Evolutionary conservation across 2,113 vertebrate species (phyloP).

Genomic region (Gobio gobio): DNA sequence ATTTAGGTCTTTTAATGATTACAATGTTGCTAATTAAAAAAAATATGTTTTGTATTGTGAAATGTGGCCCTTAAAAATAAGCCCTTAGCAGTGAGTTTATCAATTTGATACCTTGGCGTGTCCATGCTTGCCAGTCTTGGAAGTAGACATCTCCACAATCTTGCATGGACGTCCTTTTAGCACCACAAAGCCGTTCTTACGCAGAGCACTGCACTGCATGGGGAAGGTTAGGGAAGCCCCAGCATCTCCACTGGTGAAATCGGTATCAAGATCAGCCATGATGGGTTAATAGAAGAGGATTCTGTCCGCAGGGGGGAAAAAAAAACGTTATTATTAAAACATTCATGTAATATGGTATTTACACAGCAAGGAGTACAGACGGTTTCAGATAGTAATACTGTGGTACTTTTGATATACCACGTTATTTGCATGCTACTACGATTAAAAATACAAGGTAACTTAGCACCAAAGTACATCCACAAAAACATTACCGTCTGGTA

Average conservation of each 20-base stretch:
- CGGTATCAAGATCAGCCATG: constrained; percentile 82
- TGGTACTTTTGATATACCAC: too few species aligned
- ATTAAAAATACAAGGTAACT: not conserved
- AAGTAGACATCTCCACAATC: constrained; percentile 93
- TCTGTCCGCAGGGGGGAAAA: constrained; percentile 6
- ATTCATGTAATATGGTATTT: not conserved
- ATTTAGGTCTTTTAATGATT: not conserved
- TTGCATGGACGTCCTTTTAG: constrained; percentile 89
- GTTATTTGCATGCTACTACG: not conserved
- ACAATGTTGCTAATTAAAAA: not conserved
- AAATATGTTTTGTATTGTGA: not conserved
- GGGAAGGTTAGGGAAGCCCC: constrained; percentile 87
- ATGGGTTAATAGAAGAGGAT: constrained; percentile 49
- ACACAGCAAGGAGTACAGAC: not conserved
- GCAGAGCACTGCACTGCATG: constrained; percentile 89
- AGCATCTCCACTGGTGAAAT: constrained; percentile 81
- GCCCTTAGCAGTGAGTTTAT: not conserved
- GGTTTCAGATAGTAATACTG: too few species aligned
- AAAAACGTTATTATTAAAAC: not conserved
- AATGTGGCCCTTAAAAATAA: not conserved
- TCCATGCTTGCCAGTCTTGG: constrained; percentile 95
- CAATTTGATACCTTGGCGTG: constrained; percentile 86
- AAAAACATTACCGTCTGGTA: not conserved
- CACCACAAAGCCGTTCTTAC: constrained; percentile 90
- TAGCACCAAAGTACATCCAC: not conserved